These are phyloP conservation scores for Hermatobates lingyangjiaoensis DNA, from an alignment of 1,140 invertebrate genomes.

Conservation along the genomic window DNA sequence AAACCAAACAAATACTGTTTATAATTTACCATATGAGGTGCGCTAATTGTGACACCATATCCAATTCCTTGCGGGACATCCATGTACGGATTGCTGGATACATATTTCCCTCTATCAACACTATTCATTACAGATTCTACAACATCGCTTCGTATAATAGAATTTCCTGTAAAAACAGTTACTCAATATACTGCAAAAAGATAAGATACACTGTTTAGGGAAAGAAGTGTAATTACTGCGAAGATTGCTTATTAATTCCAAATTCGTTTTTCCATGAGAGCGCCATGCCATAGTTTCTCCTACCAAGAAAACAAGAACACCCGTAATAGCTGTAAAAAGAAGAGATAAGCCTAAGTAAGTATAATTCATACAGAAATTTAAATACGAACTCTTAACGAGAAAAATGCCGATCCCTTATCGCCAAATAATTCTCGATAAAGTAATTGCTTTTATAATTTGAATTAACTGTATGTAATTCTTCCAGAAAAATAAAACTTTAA, in stretches of 20 bases:
- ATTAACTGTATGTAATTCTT: too few relatives aligned
- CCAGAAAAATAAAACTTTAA: too few relatives aligned
- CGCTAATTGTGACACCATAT: constrained; percentile 85
- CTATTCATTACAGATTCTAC: constrained; percentile 69
- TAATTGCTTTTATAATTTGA: too few relatives aligned
- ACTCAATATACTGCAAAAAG: neutral
- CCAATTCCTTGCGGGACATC: constrained; percentile 81
- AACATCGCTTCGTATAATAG: constrained; percentile 55
- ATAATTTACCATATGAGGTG: constrained; percentile 82
- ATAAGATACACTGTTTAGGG: neutral
- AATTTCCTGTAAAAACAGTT: constrained; percentile 55
- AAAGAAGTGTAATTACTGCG: constrained; percentile 35
- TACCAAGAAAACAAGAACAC: constrained; percentile 1
- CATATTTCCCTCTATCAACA: constrained; percentile 72
- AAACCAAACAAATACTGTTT: neutral
- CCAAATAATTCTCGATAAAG: too few relatives aligned
- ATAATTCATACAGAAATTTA: neutral
- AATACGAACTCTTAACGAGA: too few relatives aligned
- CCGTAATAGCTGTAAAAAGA: constrained; percentile 7
- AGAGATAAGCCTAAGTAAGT: neutral
- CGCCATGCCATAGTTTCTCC: constrained; percentile 31
- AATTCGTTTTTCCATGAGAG: constrained; percentile 64
- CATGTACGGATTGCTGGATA: constrained; percentile 54
- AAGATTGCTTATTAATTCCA: constrained; percentile 65
- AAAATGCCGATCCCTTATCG: too few relatives aligned